Conservation (phyloP, 2,797 vertebrate genomes). For the Semaprochilodus insignis region DNA sequence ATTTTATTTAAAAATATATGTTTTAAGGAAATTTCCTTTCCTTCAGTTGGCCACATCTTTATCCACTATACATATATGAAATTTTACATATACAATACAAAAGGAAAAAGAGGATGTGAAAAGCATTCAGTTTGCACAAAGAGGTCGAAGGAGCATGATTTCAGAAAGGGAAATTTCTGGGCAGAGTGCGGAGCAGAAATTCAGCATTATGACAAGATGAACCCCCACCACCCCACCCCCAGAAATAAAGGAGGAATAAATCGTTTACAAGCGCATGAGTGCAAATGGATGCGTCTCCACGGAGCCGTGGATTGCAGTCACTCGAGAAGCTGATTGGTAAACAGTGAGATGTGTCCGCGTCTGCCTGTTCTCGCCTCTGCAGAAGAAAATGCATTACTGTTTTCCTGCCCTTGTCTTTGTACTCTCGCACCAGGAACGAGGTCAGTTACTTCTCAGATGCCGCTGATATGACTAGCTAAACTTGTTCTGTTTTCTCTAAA, state of each 20-base stretch:
- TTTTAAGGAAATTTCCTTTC: conserved; percentile 72
- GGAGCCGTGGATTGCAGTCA: conserved; percentile 75
- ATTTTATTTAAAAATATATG: conserved; percentile 88
- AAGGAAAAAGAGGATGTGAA: conserved; percentile 77
- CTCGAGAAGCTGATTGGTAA: conserved; percentile 72
- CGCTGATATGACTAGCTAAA: conserved; percentile 66
- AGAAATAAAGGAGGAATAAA: conserved; percentile 53
- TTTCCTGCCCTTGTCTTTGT: conserved; percentile 35
- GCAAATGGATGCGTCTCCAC: conserved; percentile 81
- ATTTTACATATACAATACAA: conserved; percentile 87
- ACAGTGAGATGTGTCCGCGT: conserved; percentile 71
- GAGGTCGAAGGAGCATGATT: conserved; percentile 68
- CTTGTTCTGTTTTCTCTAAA: conserved; percentile 61
- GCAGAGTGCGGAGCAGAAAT: conserved; percentile 71
- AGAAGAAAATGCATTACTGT: conserved; percentile 55
- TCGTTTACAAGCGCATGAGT: conserved; percentile 77
- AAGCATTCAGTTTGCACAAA: conserved; percentile 82
- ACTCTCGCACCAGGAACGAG: conserved; percentile 62
- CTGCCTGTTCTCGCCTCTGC: conserved; percentile 59
- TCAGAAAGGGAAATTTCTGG: conserved; percentile 56
- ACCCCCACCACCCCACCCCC: conserved; percentile 38
- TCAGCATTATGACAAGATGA: conserved; percentile 71
- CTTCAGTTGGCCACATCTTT: conserved; percentile 82
- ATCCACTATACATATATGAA: conserved; percentile 87
- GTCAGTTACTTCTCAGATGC: conserved; percentile 61